Evolutionary conservation across 2,113 vertebrate genomes (phyloP), one percentile per base, ranked within the genome.

Genomic region (Phylloscopus whistleri): DNA sequence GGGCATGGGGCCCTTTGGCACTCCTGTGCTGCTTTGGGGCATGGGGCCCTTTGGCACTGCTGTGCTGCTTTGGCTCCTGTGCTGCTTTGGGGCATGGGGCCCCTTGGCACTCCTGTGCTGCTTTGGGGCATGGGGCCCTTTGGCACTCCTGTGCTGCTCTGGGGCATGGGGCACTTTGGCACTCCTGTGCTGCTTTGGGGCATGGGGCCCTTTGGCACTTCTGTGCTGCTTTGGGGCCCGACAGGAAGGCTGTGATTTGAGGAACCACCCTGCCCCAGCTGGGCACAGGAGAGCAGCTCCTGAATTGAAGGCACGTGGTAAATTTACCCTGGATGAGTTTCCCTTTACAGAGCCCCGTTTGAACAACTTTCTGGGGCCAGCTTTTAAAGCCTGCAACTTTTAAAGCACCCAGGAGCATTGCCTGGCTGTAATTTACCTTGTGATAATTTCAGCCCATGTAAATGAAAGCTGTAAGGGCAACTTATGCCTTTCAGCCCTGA

Each of bases 1-100:
- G 52, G 3, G 0, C 2, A 2, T 1, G 5, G 33, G 37, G 53
- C 35, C 63, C 76, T 80, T 55, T 0, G 0, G 21, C 7, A 3
- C 80, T 60, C 68, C 72, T n/a, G 63, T 56, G 63, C 39, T 22
- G 52, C 4, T 18, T 4, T 31, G 51, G 52, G 3, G 0, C 2
- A 2, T 1, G 5, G 33, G 37, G 53, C 35, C 63, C 76, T 80
- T 55, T 0, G 0, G 21, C 7, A 3, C 80, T 60, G n/a, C n/a
- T n/a, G n/a, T n/a, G n/a, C n/a, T n/a, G n/a, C n/a, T n/a, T n/a
- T n/a, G n/a, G n/a, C n/a, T n/a, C 68, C 72, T n/a, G 63, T 56
- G 63, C 39, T 22, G 52, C 4, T 18, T 4, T 31, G 51, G 52
- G 3, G 0, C 2, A 2, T 1, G 5, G 33, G 37, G 53, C 35